Conservation (phyloP, 1,140 invertebrate species). For the Venturia canescens region DNA sequence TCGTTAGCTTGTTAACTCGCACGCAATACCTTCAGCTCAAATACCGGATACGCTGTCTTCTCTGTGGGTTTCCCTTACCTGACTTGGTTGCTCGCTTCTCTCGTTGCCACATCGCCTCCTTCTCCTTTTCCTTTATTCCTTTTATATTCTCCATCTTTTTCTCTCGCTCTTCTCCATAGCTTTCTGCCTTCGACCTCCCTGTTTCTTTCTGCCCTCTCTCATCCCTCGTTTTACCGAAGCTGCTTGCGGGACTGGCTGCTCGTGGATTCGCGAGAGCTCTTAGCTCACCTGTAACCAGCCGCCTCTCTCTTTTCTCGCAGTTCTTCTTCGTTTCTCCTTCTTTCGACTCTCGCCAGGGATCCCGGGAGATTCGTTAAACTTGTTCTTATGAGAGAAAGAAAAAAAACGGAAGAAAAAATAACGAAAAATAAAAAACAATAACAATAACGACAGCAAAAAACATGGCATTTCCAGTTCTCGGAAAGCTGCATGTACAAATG, state of each 20-base stretch:
- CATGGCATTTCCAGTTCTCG: slow-evolving; percentile 38
- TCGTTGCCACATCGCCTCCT: slow-evolving; percentile 35
- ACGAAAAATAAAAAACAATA: slow-evolving; percentile 30
- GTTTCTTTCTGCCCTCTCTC: slow-evolving; percentile 34
- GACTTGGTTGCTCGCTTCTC: slow-evolving; percentile 34
- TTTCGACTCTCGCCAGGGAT: slow-evolving; percentile 18
- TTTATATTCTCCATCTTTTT: slow-evolving; percentile 20
- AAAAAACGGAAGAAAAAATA: too few relatives aligned
- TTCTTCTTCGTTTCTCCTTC: slow-evolving; percentile 10
- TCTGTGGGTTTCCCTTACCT: slow-evolving; percentile 52
- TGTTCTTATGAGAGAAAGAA: too few relatives aligned
- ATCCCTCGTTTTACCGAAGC: slow-evolving; percentile 18
- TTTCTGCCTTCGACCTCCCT: slow-evolving; percentile 42
- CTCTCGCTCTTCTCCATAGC: background rate
- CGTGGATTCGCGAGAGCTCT: slow-evolving; percentile 33
- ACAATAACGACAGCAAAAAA: slow-evolving; percentile 2
- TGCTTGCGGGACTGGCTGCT: slow-evolving; percentile 28
- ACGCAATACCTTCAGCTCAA: slow-evolving; percentile 76
- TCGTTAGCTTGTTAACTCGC: slow-evolving; percentile 78
- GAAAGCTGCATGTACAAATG: slow-evolving; percentile 41
- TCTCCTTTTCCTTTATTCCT: slow-evolving; percentile 25
- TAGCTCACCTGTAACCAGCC: slow-evolving; percentile 38
- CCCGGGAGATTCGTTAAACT: slow-evolving; percentile 45
- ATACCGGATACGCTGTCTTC: slow-evolving; percentile 73
- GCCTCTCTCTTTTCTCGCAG: background rate